Evolutionary conservation across 1,140 invertebrate genomes (phyloP).

Genomic region (Pollicipes pollicipes): DNA sequence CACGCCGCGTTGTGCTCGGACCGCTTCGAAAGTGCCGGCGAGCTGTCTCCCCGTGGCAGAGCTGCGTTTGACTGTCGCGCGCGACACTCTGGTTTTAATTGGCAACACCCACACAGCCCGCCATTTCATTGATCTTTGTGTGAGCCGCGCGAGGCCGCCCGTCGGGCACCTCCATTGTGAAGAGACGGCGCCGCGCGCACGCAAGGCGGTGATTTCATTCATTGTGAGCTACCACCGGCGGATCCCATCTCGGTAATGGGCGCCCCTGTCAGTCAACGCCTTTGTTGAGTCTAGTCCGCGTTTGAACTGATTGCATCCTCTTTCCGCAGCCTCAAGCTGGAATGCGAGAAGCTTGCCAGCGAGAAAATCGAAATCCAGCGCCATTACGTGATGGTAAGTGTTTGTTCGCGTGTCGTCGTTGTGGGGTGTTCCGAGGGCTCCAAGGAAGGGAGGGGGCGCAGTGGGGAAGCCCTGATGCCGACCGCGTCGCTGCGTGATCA

Average conservation of each 20-base stretch:
- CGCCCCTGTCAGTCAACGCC: neutral
- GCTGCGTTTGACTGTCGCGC: too few species aligned
- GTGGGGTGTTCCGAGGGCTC: too few species aligned
- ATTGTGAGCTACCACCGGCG: neutral
- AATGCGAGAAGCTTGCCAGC: conserved; percentile 74
- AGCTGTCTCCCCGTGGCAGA: too few species aligned
- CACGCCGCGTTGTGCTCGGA: too few species aligned
- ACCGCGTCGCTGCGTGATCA: too few species aligned
- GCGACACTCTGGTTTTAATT: neutral
- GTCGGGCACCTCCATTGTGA: neutral
- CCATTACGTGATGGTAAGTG: conserved; percentile 88
- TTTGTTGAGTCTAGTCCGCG: too few species aligned
- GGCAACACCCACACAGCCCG: too few species aligned
- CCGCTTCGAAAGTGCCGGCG: too few species aligned
- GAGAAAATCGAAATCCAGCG: conserved; percentile 96
- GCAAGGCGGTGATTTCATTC: neutral
- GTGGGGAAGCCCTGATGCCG: too few species aligned
- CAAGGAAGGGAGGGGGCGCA: too few species aligned
- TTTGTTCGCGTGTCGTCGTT: too few species aligned
- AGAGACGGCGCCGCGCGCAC: neutral
- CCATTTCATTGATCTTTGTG: neutral
- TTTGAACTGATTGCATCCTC: neutral
- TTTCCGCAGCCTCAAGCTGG: conserved; percentile 29
- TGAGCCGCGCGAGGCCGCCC: too few species aligned
- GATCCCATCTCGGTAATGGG: neutral